Base-by-base conservation (phyloP, 2,888 invertebrate genomes). In the Lasioglossum morio region DNA sequence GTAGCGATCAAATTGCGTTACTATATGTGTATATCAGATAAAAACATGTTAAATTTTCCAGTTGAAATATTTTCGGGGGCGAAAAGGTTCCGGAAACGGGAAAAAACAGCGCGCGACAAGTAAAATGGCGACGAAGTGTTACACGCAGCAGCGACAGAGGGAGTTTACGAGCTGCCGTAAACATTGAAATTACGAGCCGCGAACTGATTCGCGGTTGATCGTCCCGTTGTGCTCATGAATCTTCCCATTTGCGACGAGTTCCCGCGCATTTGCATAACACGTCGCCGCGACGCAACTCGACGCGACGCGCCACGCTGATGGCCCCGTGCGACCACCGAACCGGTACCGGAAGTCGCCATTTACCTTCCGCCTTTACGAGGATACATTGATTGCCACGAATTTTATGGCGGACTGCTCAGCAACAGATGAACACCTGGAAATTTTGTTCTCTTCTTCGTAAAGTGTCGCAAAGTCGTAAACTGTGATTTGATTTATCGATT, bases 141-240 rank as follows among this genome's bases (percentile, higher is more conserved):
- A 37, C 69, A 57, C 70, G n/a, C 77, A 27, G 43, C 70, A 27
- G 70, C 14, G n/a, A 8, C 37, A 30, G 27, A 5, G 30, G 0
- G 40, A 57, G 40, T 80, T 80, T 80, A 80, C 23, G 57, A 75
- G 14, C 37, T 53, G 30, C 75, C 69, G 69, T 80, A 75, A 80
- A 60, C 74, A 80, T 75, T 60, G 78, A 79, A 79, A 79, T 79
- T 72, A 37, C 53, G 48, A 70, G 46, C 48, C 70, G 53, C 43
- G 30, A 57, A 75, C 57, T 57, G 72, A 53, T 57, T 70, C 63
- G 46, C 53, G 63, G 23, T 60, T 60, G 63, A 40, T 53, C 40
- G 60, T 60, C 60, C 60, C 60, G 40, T 60, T 40, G 10, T 30
- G n/a, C 48, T 73, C 73, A 43, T 63, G 73, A 10, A 19, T 40